These are phyloP conservation scores for Bicyclus anynana DNA, from an alignment of 1,140 invertebrate species.

Conservation along the genomic window DNA sequence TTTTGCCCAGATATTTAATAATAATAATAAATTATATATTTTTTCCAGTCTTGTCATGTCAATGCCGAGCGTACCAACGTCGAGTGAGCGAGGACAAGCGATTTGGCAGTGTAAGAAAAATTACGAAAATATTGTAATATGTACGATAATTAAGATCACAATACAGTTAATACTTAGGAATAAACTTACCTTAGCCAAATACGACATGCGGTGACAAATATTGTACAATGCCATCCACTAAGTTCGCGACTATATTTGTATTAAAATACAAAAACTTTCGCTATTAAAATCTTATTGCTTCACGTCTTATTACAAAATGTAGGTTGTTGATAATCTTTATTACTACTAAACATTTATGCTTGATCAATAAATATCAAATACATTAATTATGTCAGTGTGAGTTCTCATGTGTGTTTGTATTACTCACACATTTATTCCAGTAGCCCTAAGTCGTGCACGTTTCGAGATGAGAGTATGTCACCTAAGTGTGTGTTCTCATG, in stretches of 20 bases:
- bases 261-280: background rate
- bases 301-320: background rate
- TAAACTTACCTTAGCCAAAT: conserved; percentile 66
- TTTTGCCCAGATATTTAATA: conserved; percentile 29
- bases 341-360: background rate
- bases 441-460: too few species aligned
- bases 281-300: background rate
- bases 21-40: conserved; percentile 5
- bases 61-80: conserved; percentile 41
- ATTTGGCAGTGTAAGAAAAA: conserved; percentile 59
- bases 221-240: conserved; percentile 41
- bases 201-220: conserved; percentile 50
- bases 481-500: too few species aligned
- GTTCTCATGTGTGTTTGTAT: too few species aligned
- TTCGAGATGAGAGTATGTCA: too few species aligned
- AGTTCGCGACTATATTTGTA: conserved; percentile 8
- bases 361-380: background rate
- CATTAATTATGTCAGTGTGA: background rate
- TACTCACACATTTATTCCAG: too few species aligned
- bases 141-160: conserved; percentile 70
- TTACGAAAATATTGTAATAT: conserved; percentile 51
- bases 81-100: conserved; percentile 35
- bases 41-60: conserved; percentile 45
- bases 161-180: conserved; percentile 72
- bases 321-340: background rate